These are phyloP conservation scores for Diorhabda sublineata DNA, from an alignment of 1,140 invertebrate genomes.

Conservation along the genomic window DNA sequence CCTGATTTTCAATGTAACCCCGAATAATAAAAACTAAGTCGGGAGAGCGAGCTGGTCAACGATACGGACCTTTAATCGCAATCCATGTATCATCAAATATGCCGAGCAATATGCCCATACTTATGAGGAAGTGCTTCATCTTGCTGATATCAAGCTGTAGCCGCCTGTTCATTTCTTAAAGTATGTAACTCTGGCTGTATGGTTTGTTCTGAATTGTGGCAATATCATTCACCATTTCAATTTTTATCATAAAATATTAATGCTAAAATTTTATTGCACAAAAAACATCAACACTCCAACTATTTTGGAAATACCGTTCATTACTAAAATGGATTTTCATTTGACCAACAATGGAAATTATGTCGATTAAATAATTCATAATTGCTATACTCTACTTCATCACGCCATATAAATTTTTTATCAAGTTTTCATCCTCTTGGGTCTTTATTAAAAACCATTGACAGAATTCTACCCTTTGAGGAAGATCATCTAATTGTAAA, in stretches of 20 bases:
- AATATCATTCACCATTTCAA: background rate
- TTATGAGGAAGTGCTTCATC: background rate
- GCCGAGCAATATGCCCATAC: background rate
- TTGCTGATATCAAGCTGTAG: background rate
- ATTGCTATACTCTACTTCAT: too few species aligned
- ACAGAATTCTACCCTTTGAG: too few species aligned
- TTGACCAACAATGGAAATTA: too few species aligned
- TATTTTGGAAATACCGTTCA: background rate
- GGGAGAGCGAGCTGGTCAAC: background rate
- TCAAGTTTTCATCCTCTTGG: too few species aligned
- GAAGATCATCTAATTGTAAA: too few species aligned
- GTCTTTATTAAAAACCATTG: too few species aligned
- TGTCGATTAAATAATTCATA: too few species aligned
- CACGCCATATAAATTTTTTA: too few species aligned
- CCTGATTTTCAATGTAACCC: background rate
- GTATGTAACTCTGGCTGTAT: background rate
- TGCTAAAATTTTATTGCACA: too few species aligned
- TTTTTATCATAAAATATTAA: too few species aligned
- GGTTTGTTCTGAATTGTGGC: background rate
- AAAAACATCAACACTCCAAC: too few species aligned
- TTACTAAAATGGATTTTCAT: too few species aligned
- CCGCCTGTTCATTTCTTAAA: background rate
- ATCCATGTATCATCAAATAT: background rate
- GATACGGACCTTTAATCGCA: background rate
- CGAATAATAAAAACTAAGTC: background rate